A percentile compares a stretch with the other conserved stretches of the same genome.
These are phyloP conservation scores for Sebastes schlegelii DNA, from an alignment of 2,113 vertebrate species.

Conservation along the genomic window DNA sequence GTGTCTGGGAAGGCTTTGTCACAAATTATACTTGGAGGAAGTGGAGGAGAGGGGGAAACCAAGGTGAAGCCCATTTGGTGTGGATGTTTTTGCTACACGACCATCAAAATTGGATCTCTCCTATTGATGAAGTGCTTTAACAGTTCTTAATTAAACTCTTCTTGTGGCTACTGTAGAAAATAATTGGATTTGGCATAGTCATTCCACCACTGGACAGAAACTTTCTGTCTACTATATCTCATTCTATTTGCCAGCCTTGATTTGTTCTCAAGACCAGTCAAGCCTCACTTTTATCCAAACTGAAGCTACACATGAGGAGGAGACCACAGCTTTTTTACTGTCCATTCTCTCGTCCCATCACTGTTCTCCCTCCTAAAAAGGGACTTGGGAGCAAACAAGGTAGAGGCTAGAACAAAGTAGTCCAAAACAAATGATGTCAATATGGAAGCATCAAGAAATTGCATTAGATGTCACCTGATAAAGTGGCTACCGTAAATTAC, in stretches of 20 bases:
- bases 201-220: not conserved
- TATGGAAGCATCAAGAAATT: not conserved
- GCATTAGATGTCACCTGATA: not conserved
- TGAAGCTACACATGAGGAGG: not conserved
- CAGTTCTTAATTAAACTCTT: not conserved
- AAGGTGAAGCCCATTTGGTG: not conserved
- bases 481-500: not conserved
- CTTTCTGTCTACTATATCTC: not conserved
- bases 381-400: not conserved
- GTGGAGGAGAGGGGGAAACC: not conserved
- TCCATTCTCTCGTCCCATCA: not conserved
- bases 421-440: no score
- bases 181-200: not conserved
- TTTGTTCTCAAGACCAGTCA: not conserved
- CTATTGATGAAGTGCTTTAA: no score
- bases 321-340: not conserved
- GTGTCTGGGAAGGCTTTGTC: slow-evolving; percentile 5
- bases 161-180: not conserved
- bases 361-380: not conserved
- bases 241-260: not conserved
- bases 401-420: not conserved
- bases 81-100: not conserved
- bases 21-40: not conserved
- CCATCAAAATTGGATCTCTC: not conserved
- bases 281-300: not conserved